A percentile compares a stretch with the other conserved stretches of the same genome.
phyloP scores from a whole-genome alignment of 2,797 vertebrate genomes.

The Typhlichthys subterraneus region DNA sequence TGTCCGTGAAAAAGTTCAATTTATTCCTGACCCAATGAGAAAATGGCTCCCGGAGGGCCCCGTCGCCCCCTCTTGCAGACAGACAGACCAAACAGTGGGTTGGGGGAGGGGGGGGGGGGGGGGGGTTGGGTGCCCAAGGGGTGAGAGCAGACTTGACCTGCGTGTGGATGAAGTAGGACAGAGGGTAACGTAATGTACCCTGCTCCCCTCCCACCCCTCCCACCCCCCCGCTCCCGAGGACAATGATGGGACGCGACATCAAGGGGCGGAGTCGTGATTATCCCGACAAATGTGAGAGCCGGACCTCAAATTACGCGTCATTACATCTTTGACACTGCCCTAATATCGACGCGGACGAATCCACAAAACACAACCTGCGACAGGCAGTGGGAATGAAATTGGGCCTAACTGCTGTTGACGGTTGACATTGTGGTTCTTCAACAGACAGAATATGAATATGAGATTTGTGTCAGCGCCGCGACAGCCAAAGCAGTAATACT shows the following conservation, averaged over 20 bases:
- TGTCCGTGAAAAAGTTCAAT: conserved; percentile 80
- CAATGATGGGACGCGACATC: no score
- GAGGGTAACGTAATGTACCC: conserved; percentile 29
- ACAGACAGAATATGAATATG: no score
- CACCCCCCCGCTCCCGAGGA: not conserved
- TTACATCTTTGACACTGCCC: conserved; percentile 71
- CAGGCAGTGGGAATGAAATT: no score
- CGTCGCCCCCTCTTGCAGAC: conserved; percentile 55
- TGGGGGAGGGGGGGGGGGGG: conserved; percentile 29
- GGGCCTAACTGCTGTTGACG: no score
- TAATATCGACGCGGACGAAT: conserved; percentile 67
- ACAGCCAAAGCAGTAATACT: no score
- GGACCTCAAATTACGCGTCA: conserved; percentile 63
- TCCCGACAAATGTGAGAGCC: conserved; percentile 29
- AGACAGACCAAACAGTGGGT: conserved; percentile 62
- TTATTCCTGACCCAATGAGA: conserved; percentile 78
- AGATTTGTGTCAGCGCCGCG: no score
- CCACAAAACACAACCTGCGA: conserved; percentile 55
- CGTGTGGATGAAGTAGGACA: conserved; percentile 60
- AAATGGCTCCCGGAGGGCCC: conserved; percentile 65
- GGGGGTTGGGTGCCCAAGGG: no score
- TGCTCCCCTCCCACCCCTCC: not conserved
- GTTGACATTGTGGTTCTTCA: no score
- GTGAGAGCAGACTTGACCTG: no score
- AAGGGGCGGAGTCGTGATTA: conserved; percentile 11